Conservation (phyloP, 2,797 vertebrate genomes). For the Sebastes dallii region DNA sequence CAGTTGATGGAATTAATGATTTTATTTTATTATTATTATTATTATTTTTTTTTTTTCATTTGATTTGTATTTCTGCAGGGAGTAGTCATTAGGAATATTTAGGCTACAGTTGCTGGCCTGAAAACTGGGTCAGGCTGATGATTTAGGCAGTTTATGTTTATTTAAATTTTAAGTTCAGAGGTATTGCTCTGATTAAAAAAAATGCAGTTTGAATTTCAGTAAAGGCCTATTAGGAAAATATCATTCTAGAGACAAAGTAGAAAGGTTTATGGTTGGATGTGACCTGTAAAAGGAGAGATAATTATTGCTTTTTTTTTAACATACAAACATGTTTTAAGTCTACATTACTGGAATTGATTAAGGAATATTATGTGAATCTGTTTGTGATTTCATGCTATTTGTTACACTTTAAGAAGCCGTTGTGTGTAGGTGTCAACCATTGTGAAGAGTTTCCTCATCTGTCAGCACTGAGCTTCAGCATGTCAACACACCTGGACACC, state of each 20-base stretch:
- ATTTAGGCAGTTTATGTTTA: not conserved
- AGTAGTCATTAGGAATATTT: no score
- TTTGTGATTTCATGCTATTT: not conserved
- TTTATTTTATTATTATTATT: not conserved
- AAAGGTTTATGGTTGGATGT: not conserved
- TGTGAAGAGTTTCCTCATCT: not conserved
- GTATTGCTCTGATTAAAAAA: not conserved
- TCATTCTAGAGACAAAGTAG: not conserved
- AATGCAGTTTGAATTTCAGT: not conserved
- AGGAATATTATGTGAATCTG: not conserved
- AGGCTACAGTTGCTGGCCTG: not conserved
- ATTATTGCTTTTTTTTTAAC: not conserved
- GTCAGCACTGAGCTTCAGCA: not conserved
- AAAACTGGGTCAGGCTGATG: not conserved
- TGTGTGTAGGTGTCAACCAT: not conserved
- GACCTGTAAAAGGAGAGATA: not conserved
- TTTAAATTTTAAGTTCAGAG: not conserved
- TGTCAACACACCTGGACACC: conserved; percentile 2
- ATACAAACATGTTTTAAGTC: not conserved
- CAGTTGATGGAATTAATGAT: not conserved
- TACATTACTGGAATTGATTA: not conserved
- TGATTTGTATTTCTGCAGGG: not conserved
- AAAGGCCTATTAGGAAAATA: not conserved
- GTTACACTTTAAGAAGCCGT: not conserved
- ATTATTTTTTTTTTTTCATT: no score